Percentiles rank a stretch among this genome's conserved stretches.
Evolutionary conservation across 2,888 invertebrate genomes (phyloP).

Genomic region (Camponotus fellah): DNA sequence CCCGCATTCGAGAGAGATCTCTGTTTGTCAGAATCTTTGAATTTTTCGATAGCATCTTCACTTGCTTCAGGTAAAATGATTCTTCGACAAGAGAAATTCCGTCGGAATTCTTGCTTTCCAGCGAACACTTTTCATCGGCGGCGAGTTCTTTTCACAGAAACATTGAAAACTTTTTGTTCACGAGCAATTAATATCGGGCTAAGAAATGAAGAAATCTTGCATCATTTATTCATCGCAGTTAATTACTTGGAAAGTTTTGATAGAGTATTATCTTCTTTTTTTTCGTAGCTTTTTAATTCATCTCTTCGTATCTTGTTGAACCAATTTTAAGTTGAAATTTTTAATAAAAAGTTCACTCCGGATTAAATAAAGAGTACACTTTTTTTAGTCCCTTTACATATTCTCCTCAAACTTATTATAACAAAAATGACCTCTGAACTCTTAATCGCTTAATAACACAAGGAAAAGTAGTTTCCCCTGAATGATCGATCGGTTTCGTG

Average conservation of each 20-base stretch:
- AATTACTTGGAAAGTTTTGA: neutral
- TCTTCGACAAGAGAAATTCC: conserved; percentile 17
- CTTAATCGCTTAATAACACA: neutral
- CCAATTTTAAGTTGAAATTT: neutral
- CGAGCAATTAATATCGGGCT: neutral
- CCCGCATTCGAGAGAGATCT: conserved; percentile 11
- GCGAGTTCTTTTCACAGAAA: neutral
- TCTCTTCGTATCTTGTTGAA: neutral
- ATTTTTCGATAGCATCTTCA: conserved; percentile 11
- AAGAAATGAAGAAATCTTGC: neutral
- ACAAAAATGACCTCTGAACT: no score
- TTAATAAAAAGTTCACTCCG: neutral
- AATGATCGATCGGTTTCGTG: neutral
- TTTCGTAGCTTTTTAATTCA: neutral
- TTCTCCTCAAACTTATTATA: neutral
- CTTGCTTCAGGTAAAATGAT: conserved; percentile 12
- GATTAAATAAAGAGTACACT: neutral
- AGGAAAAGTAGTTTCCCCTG: neutral
- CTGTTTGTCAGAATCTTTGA: neutral
- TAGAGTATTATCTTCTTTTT: neutral
- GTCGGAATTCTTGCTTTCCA: conserved; percentile 17
- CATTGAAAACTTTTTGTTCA: neutral
- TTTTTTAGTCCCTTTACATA: neutral
- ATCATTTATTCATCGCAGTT: neutral
- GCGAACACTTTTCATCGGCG: neutral